Evolutionary conservation across 2,113 vertebrate genomes (phyloP).

Genomic region (Alectura lathami): DNA sequence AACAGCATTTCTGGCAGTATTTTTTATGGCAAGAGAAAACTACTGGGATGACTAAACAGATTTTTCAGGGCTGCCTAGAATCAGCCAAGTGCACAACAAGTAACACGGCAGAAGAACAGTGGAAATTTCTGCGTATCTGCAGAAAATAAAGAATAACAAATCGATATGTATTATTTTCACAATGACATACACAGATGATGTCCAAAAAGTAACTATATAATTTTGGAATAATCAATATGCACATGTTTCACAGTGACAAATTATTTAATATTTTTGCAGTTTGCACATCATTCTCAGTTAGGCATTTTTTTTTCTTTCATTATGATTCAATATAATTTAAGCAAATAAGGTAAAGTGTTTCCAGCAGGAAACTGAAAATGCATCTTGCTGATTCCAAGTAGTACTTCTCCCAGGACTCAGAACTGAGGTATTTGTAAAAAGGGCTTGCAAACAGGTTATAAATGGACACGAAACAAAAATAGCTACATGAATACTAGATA

Average conservation of each 20-base stretch:
- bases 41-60: neutral
- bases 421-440: slow-evolving; percentile 9
- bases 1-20: neutral
- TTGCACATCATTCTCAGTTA: slow-evolving; percentile 68
- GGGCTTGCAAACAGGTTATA: slow-evolving; percentile 28
- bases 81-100: neutral
- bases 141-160: slow-evolving; percentile 38
- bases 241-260: neutral
- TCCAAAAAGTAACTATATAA: neutral
- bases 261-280: slow-evolving; percentile 69
- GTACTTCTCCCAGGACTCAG: slow-evolving; percentile 57
- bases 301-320: slow-evolving; percentile 69
- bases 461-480: neutral
- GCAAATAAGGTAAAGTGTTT: slow-evolving; percentile 65
- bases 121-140: neutral
- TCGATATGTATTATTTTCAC: slow-evolving; percentile 16
- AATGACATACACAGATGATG: neutral
- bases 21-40: neutral
- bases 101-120: neutral
- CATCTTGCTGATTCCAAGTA: slow-evolving; percentile 66
- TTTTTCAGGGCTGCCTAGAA: neutral
- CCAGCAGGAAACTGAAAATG: slow-evolving; percentile 64
- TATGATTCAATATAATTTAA: slow-evolving; percentile 73
- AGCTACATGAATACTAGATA: neutral
- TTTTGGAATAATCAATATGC: neutral